Conservation (phyloP, 2,797 vertebrate genomes). For the Danio albolineatus region DNA sequence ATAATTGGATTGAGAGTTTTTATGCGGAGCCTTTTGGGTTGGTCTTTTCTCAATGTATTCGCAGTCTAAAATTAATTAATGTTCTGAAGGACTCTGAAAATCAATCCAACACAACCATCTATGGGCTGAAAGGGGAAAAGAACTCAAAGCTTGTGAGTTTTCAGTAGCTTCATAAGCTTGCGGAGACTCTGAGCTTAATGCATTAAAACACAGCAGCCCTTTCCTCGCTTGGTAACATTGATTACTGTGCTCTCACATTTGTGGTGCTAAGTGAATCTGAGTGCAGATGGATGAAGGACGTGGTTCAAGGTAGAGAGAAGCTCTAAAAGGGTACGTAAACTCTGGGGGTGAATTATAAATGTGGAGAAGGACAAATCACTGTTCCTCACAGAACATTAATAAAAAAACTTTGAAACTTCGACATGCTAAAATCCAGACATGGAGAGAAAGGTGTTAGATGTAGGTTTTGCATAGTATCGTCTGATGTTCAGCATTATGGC, state of each 20-base stretch:
- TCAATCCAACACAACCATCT: slow-evolving; percentile 1
- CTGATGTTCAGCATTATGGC: no score
- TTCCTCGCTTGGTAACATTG: slow-evolving; percentile 36
- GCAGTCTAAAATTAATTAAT: neutral
- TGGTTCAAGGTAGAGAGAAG: slow-evolving; percentile 27
- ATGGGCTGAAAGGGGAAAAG: neutral
- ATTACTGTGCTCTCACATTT: slow-evolving; percentile 46
- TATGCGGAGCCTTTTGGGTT: neutral
- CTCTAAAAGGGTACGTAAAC: slow-evolving; percentile 43
- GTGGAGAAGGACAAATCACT: slow-evolving; percentile 20
- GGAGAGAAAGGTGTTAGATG: neutral
- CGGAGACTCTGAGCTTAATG: slow-evolving; percentile 34
- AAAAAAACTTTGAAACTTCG: neutral
- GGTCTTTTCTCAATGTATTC: neutral
- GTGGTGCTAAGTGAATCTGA: slow-evolving; percentile 42
- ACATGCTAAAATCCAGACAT: neutral
- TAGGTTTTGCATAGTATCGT: neutral
- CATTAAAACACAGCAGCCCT: slow-evolving; percentile 30
- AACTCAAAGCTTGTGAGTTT: slow-evolving; percentile 13
- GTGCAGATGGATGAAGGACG: slow-evolving; percentile 42
- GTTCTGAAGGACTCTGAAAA: neutral
- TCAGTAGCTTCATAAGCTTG: slow-evolving; percentile 11
- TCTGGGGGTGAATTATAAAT: slow-evolving; percentile 44
- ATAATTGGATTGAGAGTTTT: neutral
- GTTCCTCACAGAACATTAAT: slow-evolving; percentile 28